Evolutionary conservation across 2,888 invertebrate genomes (phyloP), one percentile per base, ranked within the genome.

Genomic region (Xanthia togata): DNA sequence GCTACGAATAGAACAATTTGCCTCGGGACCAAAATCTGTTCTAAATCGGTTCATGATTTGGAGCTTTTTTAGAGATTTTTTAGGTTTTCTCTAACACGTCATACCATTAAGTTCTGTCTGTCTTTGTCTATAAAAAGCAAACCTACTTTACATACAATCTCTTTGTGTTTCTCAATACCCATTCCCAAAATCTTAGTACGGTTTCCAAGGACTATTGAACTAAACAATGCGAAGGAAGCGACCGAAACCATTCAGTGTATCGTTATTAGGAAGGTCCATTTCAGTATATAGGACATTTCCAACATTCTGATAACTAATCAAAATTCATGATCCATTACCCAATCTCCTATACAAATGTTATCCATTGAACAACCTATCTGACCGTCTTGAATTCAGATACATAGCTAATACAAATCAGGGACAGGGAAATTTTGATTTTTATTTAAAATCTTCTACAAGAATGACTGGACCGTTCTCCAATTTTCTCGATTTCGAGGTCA

Each of bases 251-350:
- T 72, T 75, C 69, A 72, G 50, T 76, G 71, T 79, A 72, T 82
- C 83, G 74, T 74, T 82, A 82, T 83, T 83, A 83, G 71, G 57
- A 67, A 47, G 50, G 17, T 47, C 72, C 65, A 76, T 76, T 70
- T 76, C 70, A 76, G 69, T 69, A 60, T 81, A 68, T 71, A 76
- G 72, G 79, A 79, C 80, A 72, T 70, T 76, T 62, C 72, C 44
- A 83, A 81, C 55, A 81, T 84, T 84, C 79, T 69, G 63, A 67
- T 76, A 76, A 73, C 71, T 79, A 79, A 78, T 81, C 74, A 79
- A 85, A 82, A 76, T 79, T 84, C 83, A 79, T 82, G 82, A 82
- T 83, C 72, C 80, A 83, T 68, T 82, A 72, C 65, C 71, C 76
- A 83, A 82, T 79, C 50, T 72, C 50, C 68, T 60, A 75, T 64